Base-by-base conservation (phyloP, 2,888 invertebrate species). In the Actias luna region DNA sequence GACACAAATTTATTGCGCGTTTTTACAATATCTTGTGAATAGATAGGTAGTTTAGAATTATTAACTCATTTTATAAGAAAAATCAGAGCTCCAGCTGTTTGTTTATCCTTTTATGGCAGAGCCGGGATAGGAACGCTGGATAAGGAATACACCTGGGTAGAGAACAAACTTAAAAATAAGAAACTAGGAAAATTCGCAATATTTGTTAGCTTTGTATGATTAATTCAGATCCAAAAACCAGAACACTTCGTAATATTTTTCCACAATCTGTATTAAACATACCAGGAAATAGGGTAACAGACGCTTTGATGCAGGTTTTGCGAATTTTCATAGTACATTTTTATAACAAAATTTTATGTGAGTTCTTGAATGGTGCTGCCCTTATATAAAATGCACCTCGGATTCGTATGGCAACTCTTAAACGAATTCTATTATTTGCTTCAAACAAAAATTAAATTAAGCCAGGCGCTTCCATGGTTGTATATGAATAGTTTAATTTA, bases 281-380 rank as follows among this genome's bases (percentile, higher is more conserved):
- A 71, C 69, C 65, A 65, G 58, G 46, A 59, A 22, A 39, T 36
- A 52, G 52, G 61, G 29, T 36, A 46, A 58, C 64, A 65, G 36
- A 46, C 58, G 42, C 63, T 33, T 57, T 59, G 63, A 50, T 62
- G 60, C 52, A 71, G 67, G 68, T 60, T 66, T 76, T 82, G 81
- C 83, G 82, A 86, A 85, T 82, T 83, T 84, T 80, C 83, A 80
- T 71, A 81, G 78, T 58, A 63, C 61, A 46, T 68, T 62, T 68
- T 64, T 70, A 61, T 61, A 67, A 67, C 59, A 65, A 73, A 74
- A 73, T 67, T 69, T 75, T 66, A 74, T 85, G 91, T 89, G 92
- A 92, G 91, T 82, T 78, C 75, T 74, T 76, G 88, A 89, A 78
- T 88, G 90, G 92, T 90, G 92, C 92, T 92, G 92, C 92, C 92